phyloP scores from a whole-genome alignment of 2,797 vertebrate species.

The Bradypodion pumilum region DNA sequence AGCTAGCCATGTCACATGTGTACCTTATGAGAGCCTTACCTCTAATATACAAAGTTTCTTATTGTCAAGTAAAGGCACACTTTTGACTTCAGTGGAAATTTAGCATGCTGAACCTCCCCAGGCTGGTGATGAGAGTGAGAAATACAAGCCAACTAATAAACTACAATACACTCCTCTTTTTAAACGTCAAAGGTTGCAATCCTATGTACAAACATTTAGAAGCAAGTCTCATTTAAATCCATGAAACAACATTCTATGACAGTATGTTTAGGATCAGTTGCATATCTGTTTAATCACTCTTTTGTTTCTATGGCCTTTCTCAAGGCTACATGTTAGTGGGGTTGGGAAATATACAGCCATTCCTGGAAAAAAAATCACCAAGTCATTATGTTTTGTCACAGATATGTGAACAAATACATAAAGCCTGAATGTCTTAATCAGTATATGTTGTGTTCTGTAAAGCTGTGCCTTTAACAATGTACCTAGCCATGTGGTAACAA shows the following conservation, averaged over 20 bases:
- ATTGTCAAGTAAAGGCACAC: neutral
- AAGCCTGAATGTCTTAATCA: constrained; percentile 53
- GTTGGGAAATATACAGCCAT: neutral
- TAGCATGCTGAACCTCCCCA: neutral
- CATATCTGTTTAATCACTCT: neutral
- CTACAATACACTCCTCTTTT: neutral
- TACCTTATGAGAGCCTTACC: neutral
- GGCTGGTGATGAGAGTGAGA: neutral
- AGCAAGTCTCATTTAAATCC: neutral
- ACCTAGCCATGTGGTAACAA: too few relatives aligned
- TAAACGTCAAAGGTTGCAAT: neutral
- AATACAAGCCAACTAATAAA: neutral
- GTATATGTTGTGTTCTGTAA: too few relatives aligned
- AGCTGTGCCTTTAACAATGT: too few relatives aligned
- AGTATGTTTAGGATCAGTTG: too few relatives aligned
- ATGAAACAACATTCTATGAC: neutral
- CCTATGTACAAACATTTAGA: neutral
- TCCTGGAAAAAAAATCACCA: too few relatives aligned
- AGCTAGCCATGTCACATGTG: neutral
- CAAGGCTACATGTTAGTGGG: neutral
- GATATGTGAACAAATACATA: constrained; percentile 54
- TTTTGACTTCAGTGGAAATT: neutral
- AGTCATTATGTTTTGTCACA: constrained; percentile 50
- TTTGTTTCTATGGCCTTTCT: neutral
- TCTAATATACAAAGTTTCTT: neutral